These are phyloP conservation scores for Heteropelma amictum DNA, from an alignment of 2,888 invertebrate species.

Conservation along the genomic window DNA sequence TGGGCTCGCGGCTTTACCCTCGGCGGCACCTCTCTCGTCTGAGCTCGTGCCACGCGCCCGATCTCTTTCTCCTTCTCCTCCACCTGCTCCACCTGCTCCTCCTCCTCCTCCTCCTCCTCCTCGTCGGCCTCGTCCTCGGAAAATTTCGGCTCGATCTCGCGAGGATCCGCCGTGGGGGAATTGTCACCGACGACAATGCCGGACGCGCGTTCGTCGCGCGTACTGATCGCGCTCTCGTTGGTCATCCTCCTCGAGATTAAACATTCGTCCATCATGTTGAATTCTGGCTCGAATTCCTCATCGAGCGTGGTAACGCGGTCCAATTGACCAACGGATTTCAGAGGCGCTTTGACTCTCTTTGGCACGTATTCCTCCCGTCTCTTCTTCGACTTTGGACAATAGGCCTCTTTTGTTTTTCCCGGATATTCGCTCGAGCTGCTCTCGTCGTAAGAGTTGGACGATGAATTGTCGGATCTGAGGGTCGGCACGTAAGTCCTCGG, in stretches of 20 bases:
- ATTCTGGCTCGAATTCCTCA: conserved; percentile 75
- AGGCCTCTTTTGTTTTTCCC: conserved; percentile 69
- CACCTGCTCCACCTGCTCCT: conserved; percentile 59
- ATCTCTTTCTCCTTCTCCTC: conserved; percentile 59
- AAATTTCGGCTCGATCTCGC: conserved; percentile 69
- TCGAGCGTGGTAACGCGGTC: conserved; percentile 73
- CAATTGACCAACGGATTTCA: conserved; percentile 66
- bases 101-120: neutral
- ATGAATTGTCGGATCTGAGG: conserved; percentile 64
- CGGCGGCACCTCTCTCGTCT: neutral
- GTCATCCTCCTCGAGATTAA: conserved; percentile 67
- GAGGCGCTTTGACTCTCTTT: conserved; percentile 71
- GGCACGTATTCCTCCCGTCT: conserved; percentile 75
- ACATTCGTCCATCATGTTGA: conserved; percentile 77
- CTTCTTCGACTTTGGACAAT: conserved; percentile 73
- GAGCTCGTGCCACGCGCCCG: neutral
- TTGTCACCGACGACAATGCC: conserved; percentile 57
- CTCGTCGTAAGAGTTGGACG: conserved; percentile 68
- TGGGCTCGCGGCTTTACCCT: conserved; percentile 29
- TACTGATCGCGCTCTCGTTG: too few species aligned
- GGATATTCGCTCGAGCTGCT: conserved; percentile 68
- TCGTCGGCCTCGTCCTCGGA: conserved; percentile 72
- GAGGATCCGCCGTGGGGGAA: conserved; percentile 64
- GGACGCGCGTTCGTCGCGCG: too few species aligned
- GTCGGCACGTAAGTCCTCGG: conserved; percentile 71